A percentile compares a stretch with the other conserved stretches of the same genome.
These are phyloP conservation scores for Parasteatoda lunata DNA, from an alignment of 2,888 invertebrate genomes.

Conservation along the genomic window DNA sequence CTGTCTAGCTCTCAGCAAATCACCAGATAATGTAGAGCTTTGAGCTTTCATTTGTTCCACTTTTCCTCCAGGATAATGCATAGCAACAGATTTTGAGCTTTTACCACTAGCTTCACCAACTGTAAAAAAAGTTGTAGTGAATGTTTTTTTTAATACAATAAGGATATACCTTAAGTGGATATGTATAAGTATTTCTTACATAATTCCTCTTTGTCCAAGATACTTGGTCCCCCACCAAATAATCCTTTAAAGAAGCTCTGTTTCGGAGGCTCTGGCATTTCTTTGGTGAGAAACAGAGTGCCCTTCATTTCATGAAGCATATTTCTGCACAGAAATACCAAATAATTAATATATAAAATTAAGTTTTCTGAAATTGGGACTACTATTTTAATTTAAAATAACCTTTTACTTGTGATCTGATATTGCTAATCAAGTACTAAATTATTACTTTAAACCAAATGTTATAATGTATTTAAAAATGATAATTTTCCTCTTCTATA, in stretches of 20 bases:
- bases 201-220: conserved; percentile 72
- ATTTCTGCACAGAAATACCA: conserved; percentile 79
- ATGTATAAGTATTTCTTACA: conserved; percentile 68
- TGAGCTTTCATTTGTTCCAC: conserved; percentile 83
- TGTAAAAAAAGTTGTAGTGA: conserved; percentile 74
- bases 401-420: too few species aligned
- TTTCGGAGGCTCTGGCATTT: conserved; percentile 99
- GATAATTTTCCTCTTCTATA: too few species aligned
- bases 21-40: conserved; percentile 82
- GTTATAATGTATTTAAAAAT: too few species aligned
- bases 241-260: conserved; percentile 97
- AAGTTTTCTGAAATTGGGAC: too few species aligned
- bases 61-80: conserved; percentile 86
- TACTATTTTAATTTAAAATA: too few species aligned
- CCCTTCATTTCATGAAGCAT: conserved; percentile 95
- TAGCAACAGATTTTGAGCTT: conserved; percentile 89
- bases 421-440: too few species aligned
- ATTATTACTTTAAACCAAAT: too few species aligned
- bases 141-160: not conserved
- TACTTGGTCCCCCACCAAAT: conserved; percentile 73
- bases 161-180: not conserved
- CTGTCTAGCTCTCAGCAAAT: conserved; percentile 77
- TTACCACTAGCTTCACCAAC: conserved; percentile 93
- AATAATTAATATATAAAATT: too few species aligned
- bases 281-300: conserved; percentile 89